Evolutionary conservation across 2,113 vertebrate genomes (phyloP), one percentile per base, ranked within the genome.

Genomic region (Conger conger): DNA sequence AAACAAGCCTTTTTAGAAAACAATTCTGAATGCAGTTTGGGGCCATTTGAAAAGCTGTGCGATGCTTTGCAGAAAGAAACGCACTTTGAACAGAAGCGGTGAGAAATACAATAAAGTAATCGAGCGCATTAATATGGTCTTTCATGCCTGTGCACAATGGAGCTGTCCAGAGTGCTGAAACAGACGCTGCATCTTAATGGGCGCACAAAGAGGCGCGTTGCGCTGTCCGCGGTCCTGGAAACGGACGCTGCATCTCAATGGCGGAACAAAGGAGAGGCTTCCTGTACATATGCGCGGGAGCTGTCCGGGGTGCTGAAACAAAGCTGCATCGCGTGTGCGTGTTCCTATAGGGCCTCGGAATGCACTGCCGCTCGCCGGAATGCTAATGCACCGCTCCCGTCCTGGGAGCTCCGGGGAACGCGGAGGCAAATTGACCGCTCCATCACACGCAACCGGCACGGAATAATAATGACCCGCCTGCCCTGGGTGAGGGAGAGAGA

Each of bases 401-500:
- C 68, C 68, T 33, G 68, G 13, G 68, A 73, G 68, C 68, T 73
- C 68, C 68, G 15, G 68, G 68, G 68, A 73, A n/a, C 68, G 68
- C 68, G 33, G 30, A 73, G 68, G 68, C 68, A 73, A 73, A 73
- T 73, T 73, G 68, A 73, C 68, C 68, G 68, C 68, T 73, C 68
- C 68, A 73, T 73, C 68, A 73, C 68, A 33, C 33, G n/a, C n/a
- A 73, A 73, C 68, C 68, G 30, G 68, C n/a, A 33, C 6, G 23
- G 68, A 73, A 73, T 73, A 30, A 73, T 33, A 73, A 73, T 73
- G 68, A 3, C 0, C 20, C 20, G 68, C 33, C 8, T 73, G n/a
- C 27, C 68, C 76, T 76, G 73, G 9, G n/a, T n/a, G n/a, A n/a
- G n/a, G n/a, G n/a, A n/a, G n/a, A n/a, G n/a, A n/a, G n/a, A n/a